Conservation (phyloP, 1,140 invertebrate species). For the Heliothis virescens region DNA sequence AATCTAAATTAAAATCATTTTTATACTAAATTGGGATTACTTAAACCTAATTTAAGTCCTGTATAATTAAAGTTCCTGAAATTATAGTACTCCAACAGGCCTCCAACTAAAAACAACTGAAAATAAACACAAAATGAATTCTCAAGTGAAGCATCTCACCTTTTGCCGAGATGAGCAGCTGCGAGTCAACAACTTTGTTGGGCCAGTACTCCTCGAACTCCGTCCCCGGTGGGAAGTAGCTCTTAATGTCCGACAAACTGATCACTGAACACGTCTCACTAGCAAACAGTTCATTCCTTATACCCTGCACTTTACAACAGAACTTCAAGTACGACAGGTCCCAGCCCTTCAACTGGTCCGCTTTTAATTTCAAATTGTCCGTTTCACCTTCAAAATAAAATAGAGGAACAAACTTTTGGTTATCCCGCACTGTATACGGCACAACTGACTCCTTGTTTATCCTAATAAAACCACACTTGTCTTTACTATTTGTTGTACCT, state of each 20-base stretch:
- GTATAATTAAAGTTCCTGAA: too few species aligned
- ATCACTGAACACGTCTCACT: slow-evolving; percentile 96
- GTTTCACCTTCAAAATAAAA: slow-evolving; percentile 98
- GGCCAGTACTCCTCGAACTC: slow-evolving; percentile 97
- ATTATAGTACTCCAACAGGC: neutral
- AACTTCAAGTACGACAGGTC: slow-evolving; percentile 97
- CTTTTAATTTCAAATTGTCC: slow-evolving; percentile 94
- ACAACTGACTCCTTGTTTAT: slow-evolving; percentile 98
- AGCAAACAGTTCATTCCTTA: slow-evolving; percentile 95
- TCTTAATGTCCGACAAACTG: slow-evolving; percentile 95
- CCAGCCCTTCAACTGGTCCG: slow-evolving; percentile 95
- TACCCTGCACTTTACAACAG: slow-evolving; percentile 97
- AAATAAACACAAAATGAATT: neutral
- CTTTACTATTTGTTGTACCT: slow-evolving; percentile 89
- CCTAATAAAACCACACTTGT: slow-evolving; percentile 96
- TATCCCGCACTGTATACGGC: slow-evolving; percentile 94
- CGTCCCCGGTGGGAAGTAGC: slow-evolving; percentile 95
- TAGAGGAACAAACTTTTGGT: slow-evolving; percentile 95
- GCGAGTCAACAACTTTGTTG: slow-evolving; percentile 92
- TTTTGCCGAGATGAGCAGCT: slow-evolving; percentile 89
- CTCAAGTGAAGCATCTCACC: slow-evolving; percentile 69
- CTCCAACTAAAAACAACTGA: neutral
- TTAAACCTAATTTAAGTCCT: too few species aligned
- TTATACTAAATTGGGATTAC: too few species aligned
- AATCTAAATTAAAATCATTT: too few species aligned